These are phyloP conservation scores for Brachionus koreanus DNA, from an alignment of 1,140 invertebrate species.

Conservation along the genomic window DNA sequence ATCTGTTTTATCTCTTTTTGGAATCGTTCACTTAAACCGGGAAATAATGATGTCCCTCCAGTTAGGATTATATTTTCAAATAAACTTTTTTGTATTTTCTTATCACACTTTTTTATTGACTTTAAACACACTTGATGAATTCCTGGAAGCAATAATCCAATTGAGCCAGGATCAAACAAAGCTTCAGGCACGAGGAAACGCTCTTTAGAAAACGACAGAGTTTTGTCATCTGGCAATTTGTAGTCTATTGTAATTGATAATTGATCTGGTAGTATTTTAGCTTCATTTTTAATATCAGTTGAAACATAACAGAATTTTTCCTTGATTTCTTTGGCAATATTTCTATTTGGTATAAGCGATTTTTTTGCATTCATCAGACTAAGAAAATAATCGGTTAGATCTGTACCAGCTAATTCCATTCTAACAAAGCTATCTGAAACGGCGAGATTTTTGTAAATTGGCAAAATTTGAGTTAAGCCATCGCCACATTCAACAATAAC, in stretches of 20 bases:
- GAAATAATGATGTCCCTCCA: constrained; percentile 62
- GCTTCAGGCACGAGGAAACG: constrained; percentile 79
- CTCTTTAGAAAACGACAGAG: constrained; percentile 80
- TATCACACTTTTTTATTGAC: constrained; percentile 2
- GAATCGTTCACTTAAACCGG: constrained; percentile 60
- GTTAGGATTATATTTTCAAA: constrained; percentile 53
- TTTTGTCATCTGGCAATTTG: constrained; percentile 64
- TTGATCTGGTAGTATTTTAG: constrained; percentile 62
- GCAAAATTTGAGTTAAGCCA: constrained; percentile 87
- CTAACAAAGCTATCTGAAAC: constrained; percentile 70
- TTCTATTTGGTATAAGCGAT: constrained; percentile 46
- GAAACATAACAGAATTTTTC: constrained; percentile 66
- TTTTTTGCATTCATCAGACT: constrained; percentile 63
- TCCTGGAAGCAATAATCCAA: constrained; percentile 95
- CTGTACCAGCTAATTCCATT: constrained; percentile 80
- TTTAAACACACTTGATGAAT: constrained; percentile 76
- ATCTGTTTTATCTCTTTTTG: constrained; percentile 62
- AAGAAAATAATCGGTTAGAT: constrained; percentile 90
- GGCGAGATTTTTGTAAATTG: constrained; percentile 94
- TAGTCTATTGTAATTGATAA: constrained; percentile 65
- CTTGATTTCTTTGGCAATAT: constrained; percentile 70
- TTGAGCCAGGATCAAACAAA: constrained; percentile 84
- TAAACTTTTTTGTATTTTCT: background rate
- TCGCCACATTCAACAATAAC: constrained; percentile 83
- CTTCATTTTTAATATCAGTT: constrained; percentile 58